Base-by-base conservation (phyloP, 2,888 invertebrate genomes). In the Caenorhabditis imperialis region DNA sequence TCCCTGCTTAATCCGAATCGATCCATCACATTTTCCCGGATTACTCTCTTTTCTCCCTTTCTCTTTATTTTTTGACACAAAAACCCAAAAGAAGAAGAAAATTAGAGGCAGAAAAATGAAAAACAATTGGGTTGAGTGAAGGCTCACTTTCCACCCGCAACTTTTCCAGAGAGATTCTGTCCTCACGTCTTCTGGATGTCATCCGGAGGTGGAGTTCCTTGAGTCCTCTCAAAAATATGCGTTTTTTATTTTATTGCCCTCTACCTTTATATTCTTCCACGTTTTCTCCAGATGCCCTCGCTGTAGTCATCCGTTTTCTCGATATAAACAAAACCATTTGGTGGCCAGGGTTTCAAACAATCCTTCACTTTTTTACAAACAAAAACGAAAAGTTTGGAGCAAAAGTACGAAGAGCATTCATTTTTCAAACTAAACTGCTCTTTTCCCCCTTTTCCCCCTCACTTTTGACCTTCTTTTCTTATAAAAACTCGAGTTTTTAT, bases 41-140 rank as follows among this genome's bases (percentile, higher is more conserved):
- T 23, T 38, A 1, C 44, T 30, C 18, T 33, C 7, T n/a, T 38
- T 35, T 20, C 50, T 23, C 47, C 16, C 12, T 23, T 27, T 48
- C 25, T 48, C 16, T 51, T n/a, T 51, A 37, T 7, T 22, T 25
- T 53, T 53, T 38, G 2, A 23, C 14, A 20, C 40, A 48, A 60
- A 42, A 25, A 27, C 35, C 22, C n/a, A 27, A 4, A 33, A 54
- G 42, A 10, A n/a, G 30, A n/a, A 25, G 23, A 47, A 45, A 57
- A 57, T 35, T 45, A 45, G 37, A 40, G n/a, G 45, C 27, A 30
- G 7, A 27, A 23, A 37, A 44, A 61, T 42, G 4, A 16, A 61
- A 61, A 61, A 61, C 61, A 61, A 61, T 61, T 61, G 61, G 44
- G 60, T 50, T 60, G 60, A 38, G 35, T 47, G 50, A 50, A 6